A percentile compares a stretch with the other conserved stretches of the same genome.
Evolutionary conservation across 2,797 vertebrate species (phyloP).

Genomic region (Oophaga sylvatica): DNA sequence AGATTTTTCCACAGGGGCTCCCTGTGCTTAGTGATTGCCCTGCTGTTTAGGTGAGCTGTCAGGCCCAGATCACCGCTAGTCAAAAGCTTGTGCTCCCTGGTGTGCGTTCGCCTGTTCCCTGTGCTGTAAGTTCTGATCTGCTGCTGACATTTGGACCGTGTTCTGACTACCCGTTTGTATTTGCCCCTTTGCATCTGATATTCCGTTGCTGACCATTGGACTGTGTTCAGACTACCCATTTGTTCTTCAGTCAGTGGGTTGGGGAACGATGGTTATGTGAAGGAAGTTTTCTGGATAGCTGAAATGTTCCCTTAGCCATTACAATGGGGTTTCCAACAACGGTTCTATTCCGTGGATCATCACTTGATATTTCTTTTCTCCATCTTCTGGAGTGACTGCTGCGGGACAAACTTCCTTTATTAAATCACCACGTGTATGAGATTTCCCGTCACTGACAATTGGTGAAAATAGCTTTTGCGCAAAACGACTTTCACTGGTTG

Average conservation of each 20-base stretch:
- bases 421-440: slow-evolving; percentile 89
- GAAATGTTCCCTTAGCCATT: slow-evolving; percentile 98
- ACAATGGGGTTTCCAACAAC: slow-evolving; percentile 93
- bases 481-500: slow-evolving; percentile 89
- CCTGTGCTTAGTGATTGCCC: too few relatives aligned
- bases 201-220: too few relatives aligned
- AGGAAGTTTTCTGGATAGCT: slow-evolving; percentile 99
- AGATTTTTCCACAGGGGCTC: too few relatives aligned
- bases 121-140: too few relatives aligned
- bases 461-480: slow-evolving; percentile 96
- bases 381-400: slow-evolving; percentile 85
- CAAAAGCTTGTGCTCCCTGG: too few relatives aligned
- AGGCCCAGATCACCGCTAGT: too few relatives aligned
- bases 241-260: slow-evolving; percentile 73
- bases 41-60: too few relatives aligned
- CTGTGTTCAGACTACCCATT: too few relatives aligned
- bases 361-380: slow-evolving; percentile 88
- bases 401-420: slow-evolving; percentile 88
- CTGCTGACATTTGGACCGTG: too few relatives aligned
- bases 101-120: too few relatives aligned
- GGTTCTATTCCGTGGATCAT: slow-evolving; percentile 97
- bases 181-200: too few relatives aligned
- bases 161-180: too few relatives aligned
- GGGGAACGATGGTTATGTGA: slow-evolving; percentile 90
- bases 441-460: slow-evolving; percentile 83